Evolutionary conservation across 1,140 invertebrate genomes (phyloP).

Genomic region (Pteromalus puparum): DNA sequence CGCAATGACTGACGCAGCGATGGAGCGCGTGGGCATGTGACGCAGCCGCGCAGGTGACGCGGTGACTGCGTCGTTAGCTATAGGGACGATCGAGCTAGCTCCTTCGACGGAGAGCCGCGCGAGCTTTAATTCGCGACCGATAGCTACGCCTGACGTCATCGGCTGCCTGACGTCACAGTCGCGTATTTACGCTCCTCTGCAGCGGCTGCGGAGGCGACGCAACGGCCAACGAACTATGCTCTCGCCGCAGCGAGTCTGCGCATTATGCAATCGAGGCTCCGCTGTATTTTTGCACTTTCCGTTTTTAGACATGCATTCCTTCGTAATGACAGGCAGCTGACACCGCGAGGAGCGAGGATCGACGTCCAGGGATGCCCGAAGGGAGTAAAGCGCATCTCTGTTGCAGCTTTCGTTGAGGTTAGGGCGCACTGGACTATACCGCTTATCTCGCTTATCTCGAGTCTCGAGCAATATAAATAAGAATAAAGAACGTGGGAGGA

Average conservation of each 20-base stretch:
- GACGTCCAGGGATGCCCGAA: too few relatives aligned
- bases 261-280: neutral
- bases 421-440: too few relatives aligned
- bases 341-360: too few relatives aligned
- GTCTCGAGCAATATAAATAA: too few relatives aligned
- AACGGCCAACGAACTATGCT: conserved; percentile 30
- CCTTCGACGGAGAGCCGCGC: too few relatives aligned
- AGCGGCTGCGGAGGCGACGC: neutral
- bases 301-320: neutral
- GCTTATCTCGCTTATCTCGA: too few relatives aligned
- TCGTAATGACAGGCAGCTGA: too few relatives aligned
- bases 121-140: neutral
- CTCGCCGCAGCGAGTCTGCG: conserved; percentile 8
- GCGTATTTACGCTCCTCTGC: neutral
- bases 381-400: too few relatives aligned
- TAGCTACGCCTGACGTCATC: conserved; percentile 25
- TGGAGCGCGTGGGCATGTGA: neutral
- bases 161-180: neutral
- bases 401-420: too few relatives aligned
- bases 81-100: too few relatives aligned
- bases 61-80: neutral
- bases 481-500: too few relatives aligned
- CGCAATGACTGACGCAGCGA: neutral
- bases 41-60: too few relatives aligned
- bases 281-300: neutral